Conservation (phyloP, 2,888 invertebrate species). For the Buathra laborator region DNA sequence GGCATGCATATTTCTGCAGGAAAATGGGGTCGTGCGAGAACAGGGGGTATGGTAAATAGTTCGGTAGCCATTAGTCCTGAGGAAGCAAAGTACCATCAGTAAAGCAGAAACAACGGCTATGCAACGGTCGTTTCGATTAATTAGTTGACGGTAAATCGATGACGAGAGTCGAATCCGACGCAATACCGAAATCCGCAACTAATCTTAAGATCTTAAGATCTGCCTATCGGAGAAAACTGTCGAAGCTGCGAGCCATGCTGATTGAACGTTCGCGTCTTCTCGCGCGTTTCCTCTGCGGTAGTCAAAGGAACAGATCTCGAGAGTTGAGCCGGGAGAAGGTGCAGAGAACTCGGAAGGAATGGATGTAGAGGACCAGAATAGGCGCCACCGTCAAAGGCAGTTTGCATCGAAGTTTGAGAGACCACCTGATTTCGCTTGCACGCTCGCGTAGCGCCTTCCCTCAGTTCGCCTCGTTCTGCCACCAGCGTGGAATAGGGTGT, state of each 20-base stretch:
- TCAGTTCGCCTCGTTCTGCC: constrained; percentile 4
- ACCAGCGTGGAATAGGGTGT: constrained; percentile 35
- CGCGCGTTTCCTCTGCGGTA: not conserved
- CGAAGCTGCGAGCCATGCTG: not conserved
- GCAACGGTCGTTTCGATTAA: no score
- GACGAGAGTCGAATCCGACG: not conserved
- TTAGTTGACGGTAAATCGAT: not conserved
- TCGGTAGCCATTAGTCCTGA: not conserved
- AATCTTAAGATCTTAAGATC: not conserved
- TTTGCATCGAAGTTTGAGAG: constrained; percentile 52
- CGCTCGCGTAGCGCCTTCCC: constrained; percentile 35
- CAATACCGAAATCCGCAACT: not conserved
- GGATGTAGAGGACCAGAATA: constrained; percentile 6
- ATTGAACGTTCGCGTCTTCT: not conserved
- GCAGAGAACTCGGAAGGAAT: constrained; percentile 5
- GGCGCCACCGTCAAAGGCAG: constrained; percentile 51
- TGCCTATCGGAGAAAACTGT: not conserved
- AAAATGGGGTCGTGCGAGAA: not conserved
- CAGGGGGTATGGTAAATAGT: not conserved
- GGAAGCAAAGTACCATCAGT: not conserved
- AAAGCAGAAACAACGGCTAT: not conserved
- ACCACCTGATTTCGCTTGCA: constrained; percentile 49
- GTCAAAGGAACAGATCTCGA: not conserved
- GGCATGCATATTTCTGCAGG: not conserved
- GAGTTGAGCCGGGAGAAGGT: not conserved